Conservation (phyloP, 2,888 invertebrate species). For the Harpagoxenus sublaevis region DNA sequence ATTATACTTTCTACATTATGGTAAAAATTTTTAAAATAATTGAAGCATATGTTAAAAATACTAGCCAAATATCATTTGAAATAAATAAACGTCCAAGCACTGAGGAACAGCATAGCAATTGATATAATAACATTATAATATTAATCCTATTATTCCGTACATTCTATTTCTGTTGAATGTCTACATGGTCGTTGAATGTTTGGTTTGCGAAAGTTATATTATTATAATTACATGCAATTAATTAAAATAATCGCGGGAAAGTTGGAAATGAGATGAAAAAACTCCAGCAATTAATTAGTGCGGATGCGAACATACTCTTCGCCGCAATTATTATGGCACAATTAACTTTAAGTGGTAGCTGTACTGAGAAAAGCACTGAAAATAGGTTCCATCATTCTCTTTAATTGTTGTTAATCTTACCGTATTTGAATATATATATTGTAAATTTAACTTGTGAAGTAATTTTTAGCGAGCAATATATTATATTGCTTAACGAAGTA, state of each 20-base stretch:
- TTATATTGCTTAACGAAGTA: neutral
- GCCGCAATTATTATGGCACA: conserved; percentile 21
- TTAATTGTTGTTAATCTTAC: neutral
- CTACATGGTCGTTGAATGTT: neutral
- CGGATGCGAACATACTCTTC: neutral
- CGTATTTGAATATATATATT: neutral
- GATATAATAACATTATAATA: neutral
- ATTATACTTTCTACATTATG: neutral
- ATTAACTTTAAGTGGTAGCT: conserved; percentile 9
- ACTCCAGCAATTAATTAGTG: conserved; percentile 10
- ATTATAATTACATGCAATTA: neutral
- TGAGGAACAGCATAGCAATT: neutral
- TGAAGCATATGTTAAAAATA: neutral
- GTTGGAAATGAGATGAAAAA: neutral
- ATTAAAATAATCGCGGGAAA: neutral
- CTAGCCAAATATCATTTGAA: neutral
- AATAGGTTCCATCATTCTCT: neutral
- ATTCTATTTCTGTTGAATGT: neutral
- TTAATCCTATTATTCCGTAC: too few species aligned
- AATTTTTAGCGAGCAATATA: neutral
- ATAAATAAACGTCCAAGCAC: neutral
- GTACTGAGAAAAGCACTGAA: neutral
- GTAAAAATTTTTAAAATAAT: neutral
- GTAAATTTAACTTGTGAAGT: neutral
- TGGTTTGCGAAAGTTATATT: neutral